Base-by-base conservation (phyloP, 2,113 vertebrate genomes). In the Chloropsis cyanopogon region DNA sequence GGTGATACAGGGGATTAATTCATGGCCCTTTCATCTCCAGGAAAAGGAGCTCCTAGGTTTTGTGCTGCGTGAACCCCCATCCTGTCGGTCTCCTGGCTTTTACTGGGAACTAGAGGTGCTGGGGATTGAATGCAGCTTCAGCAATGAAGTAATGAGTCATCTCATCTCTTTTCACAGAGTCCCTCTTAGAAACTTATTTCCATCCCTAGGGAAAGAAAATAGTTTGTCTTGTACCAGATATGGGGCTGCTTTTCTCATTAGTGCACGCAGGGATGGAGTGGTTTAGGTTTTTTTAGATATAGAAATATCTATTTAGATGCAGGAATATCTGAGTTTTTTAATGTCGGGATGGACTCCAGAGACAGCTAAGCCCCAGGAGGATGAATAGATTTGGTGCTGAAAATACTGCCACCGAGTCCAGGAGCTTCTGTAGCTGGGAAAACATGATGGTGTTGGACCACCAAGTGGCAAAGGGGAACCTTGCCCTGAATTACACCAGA, bases 111-210 rank as follows among this genome's bases (percentile, higher is more conserved):
- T 60, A 44, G 64, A 90, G 92, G 71, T 93, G 82, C 64, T 88
- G 21, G 44, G 54, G 49, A 59, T 71, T 90, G 77, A 92, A 65
- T 42, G 26, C 57, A 78, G 80, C 80, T 83, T 81, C 56, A 63
- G 86, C 79, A 54, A 60, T 7, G 10, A 75, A 83, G 65, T 68
- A 88, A 61, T 97, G 95, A 96, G 57, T 96, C 95, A 96, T 72
- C 72, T 88, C 21, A 0, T 83, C 68, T 81, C 72, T 90, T 68
- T 75, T 75, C 66, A 90, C 79, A 6, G 0, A 91, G 65, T 83
- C 69, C 49, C 64, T 81, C 56, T 79, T 50, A 72, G 65, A 80
- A 86, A 81, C 42, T 93, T 81, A 83, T 90, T 95, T 88, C 64
- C 31, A 64, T 93, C 88, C 69, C 76, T 28, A 33, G 60, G 75